Evolutionary conservation across 2,888 invertebrate genomes (phyloP).

Genomic region (Ophraella communa): DNA sequence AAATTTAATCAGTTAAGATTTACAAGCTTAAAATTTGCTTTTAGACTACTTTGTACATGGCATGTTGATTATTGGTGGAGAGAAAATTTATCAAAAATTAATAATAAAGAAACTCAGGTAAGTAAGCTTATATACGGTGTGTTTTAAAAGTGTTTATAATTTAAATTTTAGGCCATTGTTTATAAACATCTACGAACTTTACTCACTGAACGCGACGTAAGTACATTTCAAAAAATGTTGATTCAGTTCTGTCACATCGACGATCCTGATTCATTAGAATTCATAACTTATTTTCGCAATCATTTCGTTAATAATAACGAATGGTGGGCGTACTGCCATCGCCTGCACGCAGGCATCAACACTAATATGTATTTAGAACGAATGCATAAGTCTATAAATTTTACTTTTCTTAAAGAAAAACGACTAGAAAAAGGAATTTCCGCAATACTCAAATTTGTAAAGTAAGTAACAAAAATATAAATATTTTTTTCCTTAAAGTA

Average conservation of each 20-base stretch:
- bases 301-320: conserved; percentile 32
- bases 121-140: background rate
- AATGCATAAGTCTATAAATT: conserved; percentile 43
- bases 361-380: conserved; percentile 44
- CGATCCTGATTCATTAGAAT: conserved; percentile 33
- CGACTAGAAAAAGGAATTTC: conserved; percentile 41
- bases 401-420: conserved; percentile 42
- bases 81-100: conserved; percentile 30
- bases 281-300: conserved; percentile 39
- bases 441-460: conserved; percentile 39
- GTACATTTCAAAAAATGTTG: conserved; percentile 36
- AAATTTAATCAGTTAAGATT: no score
- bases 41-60: conserved; percentile 33
- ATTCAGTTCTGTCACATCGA: conserved; percentile 22
- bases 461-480: background rate
- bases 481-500: background rate
- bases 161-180: conserved; percentile 25
- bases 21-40: no score
- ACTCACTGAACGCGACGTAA: conserved; percentile 33
- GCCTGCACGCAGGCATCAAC: conserved; percentile 39
- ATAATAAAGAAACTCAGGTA: conserved; percentile 28
- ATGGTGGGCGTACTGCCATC: conserved; percentile 41
- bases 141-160: background rate
- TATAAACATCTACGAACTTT: conserved; percentile 35
- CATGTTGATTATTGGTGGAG: conserved; percentile 33